A percentile compares a stretch with the other conserved stretches of the same genome.
Evolutionary conservation across 2,113 vertebrate genomes (phyloP).

Genomic region (Lanius ludovicianus): DNA sequence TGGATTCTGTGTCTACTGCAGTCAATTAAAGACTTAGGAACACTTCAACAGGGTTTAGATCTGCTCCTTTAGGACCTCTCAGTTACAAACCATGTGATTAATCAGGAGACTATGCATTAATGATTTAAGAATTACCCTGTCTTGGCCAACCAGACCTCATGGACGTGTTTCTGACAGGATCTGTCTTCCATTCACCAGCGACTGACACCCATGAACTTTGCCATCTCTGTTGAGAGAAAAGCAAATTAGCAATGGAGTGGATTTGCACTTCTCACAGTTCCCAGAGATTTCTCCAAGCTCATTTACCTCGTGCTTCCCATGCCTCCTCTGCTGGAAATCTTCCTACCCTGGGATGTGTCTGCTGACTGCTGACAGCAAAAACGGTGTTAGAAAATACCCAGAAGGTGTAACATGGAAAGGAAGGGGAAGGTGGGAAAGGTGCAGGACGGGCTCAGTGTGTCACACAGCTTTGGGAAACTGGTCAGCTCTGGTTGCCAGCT

Average conservation of each 20-base stretch:
- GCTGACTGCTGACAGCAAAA: background rate
- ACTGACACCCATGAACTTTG: background rate
- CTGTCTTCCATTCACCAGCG: background rate
- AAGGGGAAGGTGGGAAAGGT: background rate
- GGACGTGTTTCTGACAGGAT: background rate
- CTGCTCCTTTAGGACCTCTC: background rate
- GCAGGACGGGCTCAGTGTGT: background rate
- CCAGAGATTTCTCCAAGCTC: background rate
- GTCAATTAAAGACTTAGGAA: background rate
- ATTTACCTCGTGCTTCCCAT: fast-evolving
- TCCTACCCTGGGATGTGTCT: background rate
- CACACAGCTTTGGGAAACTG: background rate
- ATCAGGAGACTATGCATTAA: background rate
- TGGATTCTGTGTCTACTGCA: background rate
- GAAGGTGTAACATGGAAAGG: background rate
- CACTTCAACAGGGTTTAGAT: background rate
- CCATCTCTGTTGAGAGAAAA: background rate
- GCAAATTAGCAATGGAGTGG: background rate
- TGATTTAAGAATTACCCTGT: background rate
- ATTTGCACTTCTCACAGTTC: background rate
- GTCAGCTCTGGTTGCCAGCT: background rate
- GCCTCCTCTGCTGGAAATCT: background rate
- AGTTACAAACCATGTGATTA: background rate
- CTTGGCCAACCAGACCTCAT: background rate
- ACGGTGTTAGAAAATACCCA: background rate